Evolutionary conservation across 1,140 invertebrate genomes (phyloP).

Genomic region (Papilio glaucus): DNA sequence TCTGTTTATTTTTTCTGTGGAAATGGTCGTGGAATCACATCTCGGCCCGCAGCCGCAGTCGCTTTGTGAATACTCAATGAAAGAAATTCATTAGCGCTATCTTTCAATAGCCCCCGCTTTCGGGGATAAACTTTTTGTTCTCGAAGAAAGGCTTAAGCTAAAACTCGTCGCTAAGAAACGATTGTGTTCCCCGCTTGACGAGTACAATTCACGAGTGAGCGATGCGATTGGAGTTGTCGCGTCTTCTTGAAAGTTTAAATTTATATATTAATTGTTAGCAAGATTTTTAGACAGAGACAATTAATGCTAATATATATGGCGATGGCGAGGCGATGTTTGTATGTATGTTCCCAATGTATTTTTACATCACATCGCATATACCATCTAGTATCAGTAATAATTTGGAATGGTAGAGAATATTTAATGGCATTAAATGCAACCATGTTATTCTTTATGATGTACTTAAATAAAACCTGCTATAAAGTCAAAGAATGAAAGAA

Average conservation of each 20-base stretch:
- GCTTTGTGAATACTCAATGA: slow-evolving; percentile 75
- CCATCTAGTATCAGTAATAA: too few relatives aligned
- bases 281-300: too few relatives aligned
- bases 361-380: too few relatives aligned
- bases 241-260: background rate
- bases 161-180: slow-evolving; percentile 33
- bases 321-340: background rate
- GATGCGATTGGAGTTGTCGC: background rate
- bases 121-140: slow-evolving; percentile 52
- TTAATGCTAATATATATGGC: background rate
- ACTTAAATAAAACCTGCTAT: too few relatives aligned
- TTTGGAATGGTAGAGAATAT: too few relatives aligned
- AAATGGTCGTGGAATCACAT: slow-evolving; percentile 65
- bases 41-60: slow-evolving; percentile 59
- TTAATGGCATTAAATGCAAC: too few relatives aligned
- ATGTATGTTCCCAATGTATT: background rate
- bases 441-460: too few relatives aligned
- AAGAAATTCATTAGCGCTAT: slow-evolving; percentile 75
- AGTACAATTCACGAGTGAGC: slow-evolving; percentile 11
- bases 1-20: slow-evolving; percentile 65
- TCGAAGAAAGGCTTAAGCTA: slow-evolving; percentile 46
- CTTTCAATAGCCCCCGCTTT: slow-evolving; percentile 54
- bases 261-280: slow-evolving; percentile 30
- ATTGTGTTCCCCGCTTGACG: slow-evolving; percentile 18
- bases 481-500: too few relatives aligned